phyloP scores from a whole-genome alignment of 2,797 vertebrate genomes.

The Sebastes nivosus region DNA sequence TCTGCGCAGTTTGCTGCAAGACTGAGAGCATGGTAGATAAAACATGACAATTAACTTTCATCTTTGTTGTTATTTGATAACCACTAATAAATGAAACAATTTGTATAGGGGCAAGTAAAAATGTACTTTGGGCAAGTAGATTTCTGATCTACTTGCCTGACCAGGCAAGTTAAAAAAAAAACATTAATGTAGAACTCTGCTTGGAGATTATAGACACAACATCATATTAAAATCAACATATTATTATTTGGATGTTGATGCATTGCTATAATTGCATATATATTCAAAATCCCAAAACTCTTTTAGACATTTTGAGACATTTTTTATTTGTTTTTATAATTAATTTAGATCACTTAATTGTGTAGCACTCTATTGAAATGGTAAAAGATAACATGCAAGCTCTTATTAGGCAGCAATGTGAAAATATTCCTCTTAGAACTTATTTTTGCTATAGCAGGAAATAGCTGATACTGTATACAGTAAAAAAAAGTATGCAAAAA shows the following conservation, averaged over 20 bases:
- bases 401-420: not conserved
- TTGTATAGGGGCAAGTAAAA: fast-evolving
- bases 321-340: not conserved
- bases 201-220: not conserved
- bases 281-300: not conserved
- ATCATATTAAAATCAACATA: not conserved
- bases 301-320: not conserved
- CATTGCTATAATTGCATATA: not conserved
- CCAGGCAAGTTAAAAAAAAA: too few species aligned
- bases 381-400: not conserved
- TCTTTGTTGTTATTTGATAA: too few species aligned
- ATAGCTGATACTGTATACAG: not conserved
- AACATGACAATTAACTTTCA: too few species aligned
- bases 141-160: too few species aligned
- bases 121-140: too few species aligned
- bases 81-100: too few species aligned
- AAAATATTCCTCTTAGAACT: not conserved
- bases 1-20: too few species aligned
- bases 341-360: not conserved
- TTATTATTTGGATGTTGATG: not conserved
- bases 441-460: not conserved
- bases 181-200: too few species aligned
- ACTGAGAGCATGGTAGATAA: too few species aligned
- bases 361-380: too few species aligned
- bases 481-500: not conserved